Percentiles rank a stretch among this genome's conserved stretches.
These are phyloP conservation scores for Habropoda laboriosa DNA, from an alignment of 1,140 invertebrate genomes.

Conservation along the genomic window DNA sequence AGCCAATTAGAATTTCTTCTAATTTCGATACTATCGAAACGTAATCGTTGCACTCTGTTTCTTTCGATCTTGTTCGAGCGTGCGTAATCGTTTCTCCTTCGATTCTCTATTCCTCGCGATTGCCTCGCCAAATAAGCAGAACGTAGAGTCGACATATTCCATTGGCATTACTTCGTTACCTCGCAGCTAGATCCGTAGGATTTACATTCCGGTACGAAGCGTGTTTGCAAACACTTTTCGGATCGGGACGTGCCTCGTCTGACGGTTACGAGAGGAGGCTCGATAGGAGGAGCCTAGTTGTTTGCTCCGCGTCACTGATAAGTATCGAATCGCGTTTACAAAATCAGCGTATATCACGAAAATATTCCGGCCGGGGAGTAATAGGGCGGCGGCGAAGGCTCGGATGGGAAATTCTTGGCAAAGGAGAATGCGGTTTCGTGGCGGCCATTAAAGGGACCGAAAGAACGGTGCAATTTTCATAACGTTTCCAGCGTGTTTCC, in stretches of 20 bases:
- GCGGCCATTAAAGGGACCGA: background rate
- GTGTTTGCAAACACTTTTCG: constrained; percentile 21
- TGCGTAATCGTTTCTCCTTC: background rate
- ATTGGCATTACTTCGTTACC: background rate
- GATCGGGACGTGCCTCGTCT: background rate
- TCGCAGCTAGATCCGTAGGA: background rate
- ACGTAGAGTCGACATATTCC: background rate
- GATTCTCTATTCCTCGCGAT: background rate
- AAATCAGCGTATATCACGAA: background rate
- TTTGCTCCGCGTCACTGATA: constrained; percentile 18
- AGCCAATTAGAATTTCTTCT: no score
- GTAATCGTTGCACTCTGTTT: background rate
- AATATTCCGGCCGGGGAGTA: no score
- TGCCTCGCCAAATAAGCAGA: background rate
- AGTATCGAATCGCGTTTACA: constrained; percentile 4
- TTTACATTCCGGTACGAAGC: background rate
- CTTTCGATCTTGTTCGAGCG: background rate
- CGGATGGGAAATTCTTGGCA: background rate
- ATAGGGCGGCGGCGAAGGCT: background rate
- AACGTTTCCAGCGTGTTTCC: background rate
- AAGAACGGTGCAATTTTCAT: background rate
- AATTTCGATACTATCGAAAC: background rate
- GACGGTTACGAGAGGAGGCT: background rate
- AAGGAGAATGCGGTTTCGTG: background rate
- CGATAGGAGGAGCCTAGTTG: background rate